These are phyloP conservation scores for Pleuronectes platessa DNA, from an alignment of 2,113 vertebrate species.

Conservation along the genomic window DNA sequence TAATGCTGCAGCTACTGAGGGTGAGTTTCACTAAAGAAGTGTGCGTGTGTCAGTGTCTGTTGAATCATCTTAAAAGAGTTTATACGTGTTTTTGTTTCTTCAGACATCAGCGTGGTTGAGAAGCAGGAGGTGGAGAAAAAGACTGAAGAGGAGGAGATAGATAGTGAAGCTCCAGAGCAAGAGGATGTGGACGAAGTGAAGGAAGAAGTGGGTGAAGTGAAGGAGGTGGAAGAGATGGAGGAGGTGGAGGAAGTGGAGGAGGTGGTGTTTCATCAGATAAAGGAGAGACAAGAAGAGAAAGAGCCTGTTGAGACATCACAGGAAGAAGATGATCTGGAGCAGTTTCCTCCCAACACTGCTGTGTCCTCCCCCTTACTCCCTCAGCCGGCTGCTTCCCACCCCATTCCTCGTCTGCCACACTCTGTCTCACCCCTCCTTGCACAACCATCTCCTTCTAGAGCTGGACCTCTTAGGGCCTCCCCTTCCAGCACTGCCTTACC, in stretches of 20 bases:
- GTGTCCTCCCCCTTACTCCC: not conserved
- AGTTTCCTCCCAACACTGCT: not conserved
- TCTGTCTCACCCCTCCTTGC: constrained; percentile 12
- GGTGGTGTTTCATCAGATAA: not conserved
- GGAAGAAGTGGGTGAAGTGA: not conserved
- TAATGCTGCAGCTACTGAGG: not conserved
- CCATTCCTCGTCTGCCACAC: not conserved
- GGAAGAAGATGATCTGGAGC: not conserved
- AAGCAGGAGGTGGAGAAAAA: not conserved
- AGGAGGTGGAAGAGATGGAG: constrained; percentile 7
- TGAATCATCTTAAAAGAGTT: not conserved
- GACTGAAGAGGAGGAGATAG: constrained; percentile 2
- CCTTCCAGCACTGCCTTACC: constrained; percentile 28
- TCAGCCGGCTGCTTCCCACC: not conserved
- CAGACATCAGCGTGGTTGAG: constrained; percentile 20
- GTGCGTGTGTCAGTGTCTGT: not conserved
- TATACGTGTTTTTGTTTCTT: not conserved
- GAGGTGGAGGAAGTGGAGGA: not conserved
- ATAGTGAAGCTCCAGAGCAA: not conserved
- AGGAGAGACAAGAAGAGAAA: constrained; percentile 8
- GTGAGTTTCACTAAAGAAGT: constrained; percentile 42
- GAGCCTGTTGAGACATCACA: not conserved
- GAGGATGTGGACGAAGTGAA: not conserved
- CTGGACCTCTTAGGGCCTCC: constrained; percentile 31
- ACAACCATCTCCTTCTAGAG: constrained; percentile 12